These are phyloP conservation scores for Apotomis turbidana DNA, from an alignment of 2,888 invertebrate species.

Conservation along the genomic window DNA sequence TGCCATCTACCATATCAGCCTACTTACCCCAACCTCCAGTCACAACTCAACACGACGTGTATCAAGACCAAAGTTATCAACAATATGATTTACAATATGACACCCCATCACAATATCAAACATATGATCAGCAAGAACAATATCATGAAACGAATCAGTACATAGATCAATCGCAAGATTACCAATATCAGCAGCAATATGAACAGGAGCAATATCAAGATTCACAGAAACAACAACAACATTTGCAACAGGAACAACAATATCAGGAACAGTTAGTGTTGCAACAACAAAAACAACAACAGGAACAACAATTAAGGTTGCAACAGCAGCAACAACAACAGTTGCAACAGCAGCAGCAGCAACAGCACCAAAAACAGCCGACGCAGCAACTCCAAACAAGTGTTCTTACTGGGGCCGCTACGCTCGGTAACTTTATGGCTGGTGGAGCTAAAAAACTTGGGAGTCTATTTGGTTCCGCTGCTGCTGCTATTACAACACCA, in stretches of 20 bases:
- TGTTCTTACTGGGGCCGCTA: constrained; percentile 76
- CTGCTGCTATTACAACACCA: constrained; percentile 74
- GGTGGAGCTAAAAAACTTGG: constrained; percentile 80
- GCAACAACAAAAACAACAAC: constrained; percentile 50
- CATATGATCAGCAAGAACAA: constrained; percentile 49
- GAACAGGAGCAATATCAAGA: constrained; percentile 51
- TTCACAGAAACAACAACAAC: constrained; percentile 46
- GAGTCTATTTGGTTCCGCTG: constrained; percentile 79
- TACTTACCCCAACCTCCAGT: constrained; percentile 67
- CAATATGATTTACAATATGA: constrained; percentile 61
- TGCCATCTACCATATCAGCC: constrained; percentile 65
- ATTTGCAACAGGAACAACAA: constrained; percentile 53
- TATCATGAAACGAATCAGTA: constrained; percentile 48
- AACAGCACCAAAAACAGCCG: constrained; percentile 69
- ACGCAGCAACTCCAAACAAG: constrained; percentile 73
- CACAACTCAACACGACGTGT: constrained; percentile 64
- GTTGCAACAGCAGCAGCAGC: constrained; percentile 60
- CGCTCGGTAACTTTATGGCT: constrained; percentile 78
- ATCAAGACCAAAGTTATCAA: constrained; percentile 61
- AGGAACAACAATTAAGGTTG: constrained; percentile 48
- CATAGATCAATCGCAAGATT: constrained; percentile 51
- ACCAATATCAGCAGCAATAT: constrained; percentile 49
- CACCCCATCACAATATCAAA: constrained; percentile 51
- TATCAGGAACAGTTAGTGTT: constrained; percentile 57
- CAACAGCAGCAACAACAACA: constrained; percentile 58